Evolutionary conservation across 92 coral and sea anemone species (phyloP).

Genomic region (Zoanthus gigantus): DNA sequence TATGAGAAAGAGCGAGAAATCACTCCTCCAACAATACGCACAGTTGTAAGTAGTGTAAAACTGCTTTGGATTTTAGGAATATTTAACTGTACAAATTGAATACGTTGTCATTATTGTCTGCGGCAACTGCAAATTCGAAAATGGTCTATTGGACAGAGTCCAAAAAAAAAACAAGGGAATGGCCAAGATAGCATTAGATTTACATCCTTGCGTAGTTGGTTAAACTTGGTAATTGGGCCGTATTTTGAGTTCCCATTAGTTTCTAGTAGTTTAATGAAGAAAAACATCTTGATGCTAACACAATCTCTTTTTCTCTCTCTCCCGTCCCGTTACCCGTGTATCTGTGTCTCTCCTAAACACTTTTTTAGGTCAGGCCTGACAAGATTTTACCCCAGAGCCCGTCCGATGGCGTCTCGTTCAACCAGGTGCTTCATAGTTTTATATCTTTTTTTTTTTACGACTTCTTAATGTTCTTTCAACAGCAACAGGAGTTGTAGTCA

Average conservation of each 20-base stretch:
- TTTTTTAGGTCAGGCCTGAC: constrained; percentile 38
- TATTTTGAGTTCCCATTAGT: not conserved
- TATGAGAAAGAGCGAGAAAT: no score
- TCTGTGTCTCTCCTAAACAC: constrained; percentile 44
- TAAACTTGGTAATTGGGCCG: not conserved
- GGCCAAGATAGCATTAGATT: no score
- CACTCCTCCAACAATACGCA: no score
- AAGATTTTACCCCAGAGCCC: constrained; percentile 19
- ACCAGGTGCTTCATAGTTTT: constrained; percentile 45
- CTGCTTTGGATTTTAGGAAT: no score
- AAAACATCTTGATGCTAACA: constrained; percentile 19
- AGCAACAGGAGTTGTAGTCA: not conserved
- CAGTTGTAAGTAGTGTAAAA: no score
- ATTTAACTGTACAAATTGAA: no score
- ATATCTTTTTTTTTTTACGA: not conserved
- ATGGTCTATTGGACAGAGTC: no score
- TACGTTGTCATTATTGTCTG: no score
- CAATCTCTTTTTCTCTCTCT: constrained; percentile 22
- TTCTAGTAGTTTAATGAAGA: not conserved
- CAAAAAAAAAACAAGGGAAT: no score
- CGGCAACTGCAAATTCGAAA: no score
- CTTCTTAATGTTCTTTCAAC: not conserved
- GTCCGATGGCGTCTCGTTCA: constrained; percentile 8
- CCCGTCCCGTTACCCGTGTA: constrained; percentile 43
- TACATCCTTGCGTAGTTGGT: no score